Base-by-base conservation (phyloP, 2,797 vertebrate genomes). In the Echeneis naucrates region DNA sequence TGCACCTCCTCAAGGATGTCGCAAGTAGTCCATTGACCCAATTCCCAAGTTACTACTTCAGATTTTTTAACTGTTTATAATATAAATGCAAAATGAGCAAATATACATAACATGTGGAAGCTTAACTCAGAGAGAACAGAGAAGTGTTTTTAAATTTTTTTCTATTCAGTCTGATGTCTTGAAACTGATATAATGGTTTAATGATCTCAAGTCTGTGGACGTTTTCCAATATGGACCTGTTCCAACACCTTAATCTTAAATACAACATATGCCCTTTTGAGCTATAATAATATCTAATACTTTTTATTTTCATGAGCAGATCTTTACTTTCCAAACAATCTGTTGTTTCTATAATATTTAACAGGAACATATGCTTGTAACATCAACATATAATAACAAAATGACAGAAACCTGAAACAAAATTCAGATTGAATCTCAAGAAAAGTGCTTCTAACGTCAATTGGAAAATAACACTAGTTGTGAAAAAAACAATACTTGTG, bases 161-260 rank as follows among this genome's bases (percentile, higher is more conserved):
- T 30, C 3, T 30, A 3, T 30, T 40, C 4, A 1, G 1, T 40
- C 44, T 0, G 44, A 12, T 19, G 23, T 2, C 30, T 14, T 62
- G 13, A 27, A 47, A 24, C 11, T 61, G 50, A 72, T 4, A 35
- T n/a, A n/a, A n/a, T 53, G 60, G 44, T 32, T 9, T 19, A 17
- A 26, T 11, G 14, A 9, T 24, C 2, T 14, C 0, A 0, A 33
- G 2, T 6, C 1, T 4, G 12, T 42, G 27, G n/a, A 37, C 3
- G 17, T 59, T 44, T 32, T 51, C 12, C 13, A 24, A n/a, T 26
- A 21, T 42, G 59, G 26, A 65, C 23, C 3, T 19, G 8, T 8
- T 54, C 56, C 57, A 67, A 24, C 54, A 42, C n/a, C 38, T 27
- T 9, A 11, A n/a, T 51, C n/a, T 23, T 23, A 38, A 16, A 35